These are phyloP conservation scores for Calypte anna DNA, from an alignment of 2,113 vertebrate genomes.

Conservation along the genomic window DNA sequence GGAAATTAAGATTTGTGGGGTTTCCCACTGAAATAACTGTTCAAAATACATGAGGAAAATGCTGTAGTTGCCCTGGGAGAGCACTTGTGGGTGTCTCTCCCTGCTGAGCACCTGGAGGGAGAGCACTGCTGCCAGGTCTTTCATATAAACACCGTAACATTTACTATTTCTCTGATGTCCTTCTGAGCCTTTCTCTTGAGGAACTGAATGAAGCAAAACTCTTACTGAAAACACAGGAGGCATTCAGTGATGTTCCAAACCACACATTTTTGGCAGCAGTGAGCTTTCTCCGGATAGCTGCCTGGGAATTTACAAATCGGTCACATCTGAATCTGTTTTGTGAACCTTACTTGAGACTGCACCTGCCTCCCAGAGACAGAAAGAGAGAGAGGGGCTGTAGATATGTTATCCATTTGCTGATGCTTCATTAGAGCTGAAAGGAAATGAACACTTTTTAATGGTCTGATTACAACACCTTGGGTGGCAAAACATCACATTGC, in stretches of 20 bases:
- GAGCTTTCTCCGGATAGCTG: not conserved
- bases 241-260: conserved; percentile 1
- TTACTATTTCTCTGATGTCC: not conserved
- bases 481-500: not conserved
- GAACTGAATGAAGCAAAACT: not conserved
- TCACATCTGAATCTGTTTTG: conserved; percentile 12
- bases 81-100: not conserved
- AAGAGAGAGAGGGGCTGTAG: not conserved
- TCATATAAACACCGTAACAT: not conserved
- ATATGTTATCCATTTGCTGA: not conserved
- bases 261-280: conserved; percentile 14
- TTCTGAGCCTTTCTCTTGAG: conserved; percentile 2
- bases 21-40: not conserved
- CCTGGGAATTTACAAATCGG: not conserved
- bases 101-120: not conserved
- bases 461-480: not conserved
- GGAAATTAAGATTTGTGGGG: not conserved
- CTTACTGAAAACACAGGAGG: conserved; percentile 13
- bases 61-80: not conserved
- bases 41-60: not conserved
- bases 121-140: not conserved
- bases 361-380: conserved; percentile 16
- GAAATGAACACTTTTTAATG: not conserved
- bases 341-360: not conserved
- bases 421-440: not conserved